Percentiles rank a stretch among this genome's conserved stretches.
phyloP scores from a whole-genome alignment of 2,888 invertebrate species.

The Agrotis puta region DNA sequence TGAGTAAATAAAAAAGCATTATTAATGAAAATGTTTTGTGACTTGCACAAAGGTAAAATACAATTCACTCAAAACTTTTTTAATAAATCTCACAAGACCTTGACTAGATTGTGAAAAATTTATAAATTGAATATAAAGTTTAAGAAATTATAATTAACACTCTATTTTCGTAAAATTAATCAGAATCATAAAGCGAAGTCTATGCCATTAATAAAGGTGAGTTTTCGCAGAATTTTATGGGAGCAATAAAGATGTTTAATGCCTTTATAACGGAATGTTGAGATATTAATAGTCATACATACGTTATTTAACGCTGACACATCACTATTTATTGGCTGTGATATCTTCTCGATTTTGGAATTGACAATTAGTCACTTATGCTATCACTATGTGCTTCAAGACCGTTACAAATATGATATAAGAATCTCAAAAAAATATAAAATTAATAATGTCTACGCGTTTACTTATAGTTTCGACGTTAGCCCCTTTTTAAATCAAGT shows the following conservation, averaged over 20 bases:
- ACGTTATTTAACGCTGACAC: slow-evolving; percentile 25
- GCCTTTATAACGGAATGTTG: slow-evolving; percentile 59
- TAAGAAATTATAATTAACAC: background rate
- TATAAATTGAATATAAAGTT: background rate
- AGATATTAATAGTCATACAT: slow-evolving; percentile 46
- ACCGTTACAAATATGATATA: background rate
- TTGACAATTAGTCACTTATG: background rate
- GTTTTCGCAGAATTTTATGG: slow-evolving; percentile 64
- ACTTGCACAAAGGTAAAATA: too few species aligned
- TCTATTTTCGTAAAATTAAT: background rate
- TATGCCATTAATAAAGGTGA: slow-evolving; percentile 18
- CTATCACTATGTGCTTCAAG: background rate
- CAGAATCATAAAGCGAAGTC: background rate
- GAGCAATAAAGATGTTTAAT: slow-evolving; percentile 68
- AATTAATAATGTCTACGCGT: background rate
- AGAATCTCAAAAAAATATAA: background rate
- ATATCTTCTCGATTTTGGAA: background rate
- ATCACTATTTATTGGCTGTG: slow-evolving; percentile 18
- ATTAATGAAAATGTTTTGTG: too few species aligned
- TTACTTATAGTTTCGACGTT: background rate
- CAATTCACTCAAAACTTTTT: slow-evolving; percentile 3
- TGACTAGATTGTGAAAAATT: background rate
- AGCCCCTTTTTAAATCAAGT: too few species aligned
- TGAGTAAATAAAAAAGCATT: background rate
- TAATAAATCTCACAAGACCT: background rate